Evolutionary conservation across 2,113 vertebrate genomes (phyloP), one percentile per base, ranked within the genome.

Genomic region (Tetraodon nigroviridis): DNA sequence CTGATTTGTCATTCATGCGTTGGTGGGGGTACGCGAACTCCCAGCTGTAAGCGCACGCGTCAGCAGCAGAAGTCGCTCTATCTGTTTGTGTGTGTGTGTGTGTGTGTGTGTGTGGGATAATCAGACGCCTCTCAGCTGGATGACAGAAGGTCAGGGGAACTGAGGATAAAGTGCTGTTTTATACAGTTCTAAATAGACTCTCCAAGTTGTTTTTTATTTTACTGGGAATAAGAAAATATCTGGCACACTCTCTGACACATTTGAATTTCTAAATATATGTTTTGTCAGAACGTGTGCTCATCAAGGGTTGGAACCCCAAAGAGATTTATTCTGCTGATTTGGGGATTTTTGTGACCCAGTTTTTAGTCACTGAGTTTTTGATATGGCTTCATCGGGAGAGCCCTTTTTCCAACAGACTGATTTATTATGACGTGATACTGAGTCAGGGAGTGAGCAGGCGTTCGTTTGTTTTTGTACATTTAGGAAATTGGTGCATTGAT

Each of bases 91-190:
- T 76, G 51, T 78, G 45, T 51, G 42, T 52, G 27, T 46, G 13
- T 14, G 13, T 64, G 42, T 54, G 69, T 2, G 61, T 45, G 55
- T 57, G 40, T 57, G 51, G 50, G 18, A 45, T 18, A 47, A 41
- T 64, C 67, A 56, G 74, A 79, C 53, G 64, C 42, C 20, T 71
- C 69, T 71, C 78, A 81, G 80, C 83, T 81, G 80, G 58, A 57
- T 32, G 1, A 10, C 27, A 53, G 64, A 79, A 79, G 75, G 58
- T 55, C 2, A 0, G 17, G n/a, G 10, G 5, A 55, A 66, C 7
- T 18, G 27, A 59, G 2, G n/a, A 42, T 41, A 37, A 60, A 29
- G 24, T 41, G 27, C 52, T 46, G 44, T 46, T 16, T 17, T 46
- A 46, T 46, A n/a, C 1, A 46, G 44, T 46, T 37, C 2, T 37